Base-by-base conservation (phyloP, 2,797 vertebrate genomes). In the Sebastolobus altivelis region DNA sequence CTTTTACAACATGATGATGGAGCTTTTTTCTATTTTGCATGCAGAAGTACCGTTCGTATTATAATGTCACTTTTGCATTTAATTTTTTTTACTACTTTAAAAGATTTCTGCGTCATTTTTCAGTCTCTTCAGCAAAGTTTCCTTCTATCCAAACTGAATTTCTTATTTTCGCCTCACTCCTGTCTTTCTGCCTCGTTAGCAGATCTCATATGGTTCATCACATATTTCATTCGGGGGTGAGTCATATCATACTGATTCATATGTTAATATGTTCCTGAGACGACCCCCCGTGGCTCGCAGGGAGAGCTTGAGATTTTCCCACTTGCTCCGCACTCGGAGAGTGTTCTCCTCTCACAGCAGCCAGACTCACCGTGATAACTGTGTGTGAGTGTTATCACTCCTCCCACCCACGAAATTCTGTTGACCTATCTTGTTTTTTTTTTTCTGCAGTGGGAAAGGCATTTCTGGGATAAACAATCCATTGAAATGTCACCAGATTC, bases 401-500 rank as follows among this genome's bases (percentile, higher is more conserved):
- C 75, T 73, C 79, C 85, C 84, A 77, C 81, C 80, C 80, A 31
- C 71, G 20, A 16, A 65, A 84, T 79, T 83, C 75, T 82, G 66
- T 72, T 90, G 87, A 90, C 81, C 87, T 83, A 60, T 74, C 72
- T 61, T 72, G 7, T 35, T 75, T 68, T 69, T 75, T 68, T 69
- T 80, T 27, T 31, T 74, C 67, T 72, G 62, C 70, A 58, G 71
- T 70, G 75, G 61, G 66, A 77, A 89, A 75, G 9, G 55, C 66
- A 81, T 90, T 82, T 86, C 33, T 84, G 79, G 81, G 73, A 91
- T 84, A 90, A 90, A 94, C 92, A 92, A 89, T 85, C 75, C 79
- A 72, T 35, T 76, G 74, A 92, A 92, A 93, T 93, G 92, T 92
- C 93, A 93, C 84, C 79, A 75, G 88, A 89, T 80, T 93, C 88